Conservation (phyloP, 2,888 invertebrate species). For the Macaria notata region DNA sequence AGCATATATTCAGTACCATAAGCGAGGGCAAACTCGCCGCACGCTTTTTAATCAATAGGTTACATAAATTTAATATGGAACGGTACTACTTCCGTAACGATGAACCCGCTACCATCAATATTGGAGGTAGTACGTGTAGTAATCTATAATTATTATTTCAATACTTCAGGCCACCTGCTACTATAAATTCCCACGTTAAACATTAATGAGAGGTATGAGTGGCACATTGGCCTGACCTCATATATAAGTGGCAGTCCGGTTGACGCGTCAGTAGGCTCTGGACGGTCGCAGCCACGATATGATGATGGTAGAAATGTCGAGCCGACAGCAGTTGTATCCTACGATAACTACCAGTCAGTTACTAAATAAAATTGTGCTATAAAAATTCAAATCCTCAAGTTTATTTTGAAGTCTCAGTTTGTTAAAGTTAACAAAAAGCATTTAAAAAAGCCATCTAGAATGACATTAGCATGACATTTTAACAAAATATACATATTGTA, state of each 20-base stretch:
- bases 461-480: too few relatives aligned
- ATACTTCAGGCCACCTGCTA: constrained; percentile 1
- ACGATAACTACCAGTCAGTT: constrained; percentile 52
- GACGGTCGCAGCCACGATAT: constrained; percentile 15
- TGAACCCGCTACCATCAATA: constrained; percentile 7
- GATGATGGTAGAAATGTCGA: constrained; percentile 69
- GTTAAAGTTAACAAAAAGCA: too few relatives aligned
- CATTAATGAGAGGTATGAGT: constrained; percentile 40
- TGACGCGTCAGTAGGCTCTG: constrained; percentile 27
- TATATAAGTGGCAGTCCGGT: constrained; percentile 16
- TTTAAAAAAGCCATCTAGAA: too few relatives aligned
- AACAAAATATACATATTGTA: too few relatives aligned
- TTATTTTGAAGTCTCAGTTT: too few relatives aligned
- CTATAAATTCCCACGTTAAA: constrained; percentile 59
- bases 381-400: too few relatives aligned
- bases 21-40: constrained; percentile 5
- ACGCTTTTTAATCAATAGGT: constrained; percentile 11
- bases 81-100: constrained; percentile 15
- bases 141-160: constrained; percentile 3
- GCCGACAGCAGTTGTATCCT: constrained; percentile 66
- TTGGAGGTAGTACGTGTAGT: constrained; percentile 4
- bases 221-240: constrained; percentile 6
- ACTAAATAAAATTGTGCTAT: background rate
- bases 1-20: constrained; percentile 2
- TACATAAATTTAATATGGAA: constrained; percentile 11